A percentile compares a stretch with the other conserved stretches of the same genome.
Evolutionary conservation across 2,113 vertebrate genomes (phyloP).

Genomic region (Nematolebias whitei): DNA sequence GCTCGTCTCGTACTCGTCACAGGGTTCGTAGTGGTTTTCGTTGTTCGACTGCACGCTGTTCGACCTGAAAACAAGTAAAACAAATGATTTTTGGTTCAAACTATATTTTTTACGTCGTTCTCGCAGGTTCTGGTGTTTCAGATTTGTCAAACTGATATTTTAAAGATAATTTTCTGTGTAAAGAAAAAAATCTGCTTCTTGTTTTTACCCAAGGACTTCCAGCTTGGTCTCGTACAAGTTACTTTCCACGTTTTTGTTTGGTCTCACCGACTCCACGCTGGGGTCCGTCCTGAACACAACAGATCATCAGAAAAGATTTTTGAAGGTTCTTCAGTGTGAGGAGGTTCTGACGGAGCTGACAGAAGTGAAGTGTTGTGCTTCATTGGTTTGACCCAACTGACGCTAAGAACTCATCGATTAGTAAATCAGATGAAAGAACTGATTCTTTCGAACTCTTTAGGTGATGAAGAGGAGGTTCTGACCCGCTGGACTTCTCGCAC

Average conservation of each 20-base stretch:
- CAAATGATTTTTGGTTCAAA: no score
- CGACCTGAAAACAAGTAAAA: background rate
- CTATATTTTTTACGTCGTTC: no score
- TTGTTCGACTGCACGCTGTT: background rate
- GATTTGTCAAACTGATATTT: no score
- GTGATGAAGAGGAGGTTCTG: constrained; percentile 41
- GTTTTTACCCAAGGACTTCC: constrained; percentile 41
- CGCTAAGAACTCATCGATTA: background rate
- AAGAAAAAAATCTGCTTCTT: no score
- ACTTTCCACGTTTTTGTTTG: background rate
- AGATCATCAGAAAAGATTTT: background rate
- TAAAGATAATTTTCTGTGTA: no score
- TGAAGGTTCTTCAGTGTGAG: background rate
- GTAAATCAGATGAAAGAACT: no score
- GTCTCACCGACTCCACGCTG: background rate
- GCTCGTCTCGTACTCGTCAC: background rate
- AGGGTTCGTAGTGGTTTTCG: background rate
- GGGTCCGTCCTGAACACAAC: constrained; percentile 1
- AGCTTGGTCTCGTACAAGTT: background rate
- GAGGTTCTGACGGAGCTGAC: background rate
- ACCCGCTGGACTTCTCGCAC: constrained; percentile 74
- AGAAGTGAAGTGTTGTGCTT: no score
- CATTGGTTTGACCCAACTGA: no score
- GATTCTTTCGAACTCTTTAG: background rate
- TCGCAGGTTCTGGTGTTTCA: no score